These are phyloP conservation scores for Drepanosiphum platanoidis DNA, from an alignment of 2,888 invertebrate genomes.

Conservation along the genomic window DNA sequence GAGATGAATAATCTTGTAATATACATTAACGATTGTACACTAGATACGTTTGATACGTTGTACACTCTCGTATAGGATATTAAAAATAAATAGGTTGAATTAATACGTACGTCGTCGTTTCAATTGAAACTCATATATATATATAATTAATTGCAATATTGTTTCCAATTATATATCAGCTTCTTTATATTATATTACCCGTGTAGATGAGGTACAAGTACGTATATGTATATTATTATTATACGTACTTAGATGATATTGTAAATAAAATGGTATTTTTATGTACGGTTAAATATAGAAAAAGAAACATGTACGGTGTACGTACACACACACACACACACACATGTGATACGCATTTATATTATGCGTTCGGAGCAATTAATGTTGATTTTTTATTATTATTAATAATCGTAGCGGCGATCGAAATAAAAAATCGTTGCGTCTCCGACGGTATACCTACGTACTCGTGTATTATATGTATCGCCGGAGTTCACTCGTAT, in stretches of 20 bases:
- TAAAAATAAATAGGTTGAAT: background rate
- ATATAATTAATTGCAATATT: background rate
- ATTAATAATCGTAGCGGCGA: background rate
- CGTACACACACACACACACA: too few relatives aligned
- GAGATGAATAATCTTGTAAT: background rate
- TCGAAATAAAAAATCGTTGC: background rate
- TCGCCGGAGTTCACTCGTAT: background rate
- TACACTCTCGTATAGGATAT: background rate
- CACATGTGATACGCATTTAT: too few relatives aligned
- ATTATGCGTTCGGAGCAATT: too few relatives aligned
- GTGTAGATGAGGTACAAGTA: background rate
- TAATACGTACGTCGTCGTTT: background rate
- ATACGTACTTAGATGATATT: background rate
- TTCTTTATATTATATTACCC: background rate
- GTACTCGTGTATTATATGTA: too few relatives aligned
- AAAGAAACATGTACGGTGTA: background rate
- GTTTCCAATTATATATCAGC: background rate
- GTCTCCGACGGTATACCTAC: too few relatives aligned
- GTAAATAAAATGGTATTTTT: background rate
- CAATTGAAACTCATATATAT: background rate
- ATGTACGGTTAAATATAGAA: background rate
- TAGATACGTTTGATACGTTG: too few relatives aligned
- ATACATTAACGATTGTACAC: background rate
- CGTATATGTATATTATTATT: background rate
- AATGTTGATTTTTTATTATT: background rate